These are phyloP conservation scores for Muraenolepis orangiensis DNA, from an alignment of 2,797 vertebrate genomes.

Conservation along the genomic window DNA sequence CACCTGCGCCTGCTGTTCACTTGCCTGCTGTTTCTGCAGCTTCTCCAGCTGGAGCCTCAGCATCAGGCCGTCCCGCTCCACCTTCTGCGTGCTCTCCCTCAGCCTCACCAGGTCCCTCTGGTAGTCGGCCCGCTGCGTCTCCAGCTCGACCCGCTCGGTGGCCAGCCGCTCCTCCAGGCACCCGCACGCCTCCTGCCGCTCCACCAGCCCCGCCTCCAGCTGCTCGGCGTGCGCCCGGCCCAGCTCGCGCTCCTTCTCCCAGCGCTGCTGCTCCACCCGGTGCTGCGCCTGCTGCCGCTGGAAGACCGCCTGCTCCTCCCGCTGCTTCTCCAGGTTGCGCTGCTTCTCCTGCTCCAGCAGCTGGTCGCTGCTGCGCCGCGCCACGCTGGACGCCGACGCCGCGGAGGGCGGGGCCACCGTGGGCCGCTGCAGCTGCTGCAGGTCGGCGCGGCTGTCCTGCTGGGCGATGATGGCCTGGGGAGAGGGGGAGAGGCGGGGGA, in stretches of 20 bases:
- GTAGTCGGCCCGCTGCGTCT: constrained; percentile 74
- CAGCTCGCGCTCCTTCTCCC: constrained; percentile 80
- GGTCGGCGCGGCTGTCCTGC: constrained; percentile 85
- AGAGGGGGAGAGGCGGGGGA: neutral
- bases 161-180: constrained; percentile 62
- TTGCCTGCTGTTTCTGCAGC: constrained; percentile 67
- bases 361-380: constrained; percentile 64
- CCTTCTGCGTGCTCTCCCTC: constrained; percentile 74
- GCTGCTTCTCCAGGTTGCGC: constrained; percentile 86
- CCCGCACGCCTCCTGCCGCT: constrained; percentile 64
- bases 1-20: neutral
- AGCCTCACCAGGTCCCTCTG: constrained; percentile 89
- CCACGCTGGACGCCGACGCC: neutral
- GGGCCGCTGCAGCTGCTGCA: constrained; percentile 71
- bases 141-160: constrained; percentile 73
- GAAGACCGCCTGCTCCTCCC: constrained; percentile 80
- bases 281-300: constrained; percentile 82
- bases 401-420: constrained; percentile 73
- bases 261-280: constrained; percentile 80
- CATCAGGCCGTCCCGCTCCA: constrained; percentile 78
- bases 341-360: constrained; percentile 91
- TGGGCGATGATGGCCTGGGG: constrained; percentile 76
- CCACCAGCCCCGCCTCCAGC: constrained; percentile 62
- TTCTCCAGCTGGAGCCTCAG: constrained; percentile 68
- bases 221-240: constrained; percentile 67